phyloP scores from a whole-genome alignment of 2,888 invertebrate species.

The Oscheius myriophilus region DNA sequence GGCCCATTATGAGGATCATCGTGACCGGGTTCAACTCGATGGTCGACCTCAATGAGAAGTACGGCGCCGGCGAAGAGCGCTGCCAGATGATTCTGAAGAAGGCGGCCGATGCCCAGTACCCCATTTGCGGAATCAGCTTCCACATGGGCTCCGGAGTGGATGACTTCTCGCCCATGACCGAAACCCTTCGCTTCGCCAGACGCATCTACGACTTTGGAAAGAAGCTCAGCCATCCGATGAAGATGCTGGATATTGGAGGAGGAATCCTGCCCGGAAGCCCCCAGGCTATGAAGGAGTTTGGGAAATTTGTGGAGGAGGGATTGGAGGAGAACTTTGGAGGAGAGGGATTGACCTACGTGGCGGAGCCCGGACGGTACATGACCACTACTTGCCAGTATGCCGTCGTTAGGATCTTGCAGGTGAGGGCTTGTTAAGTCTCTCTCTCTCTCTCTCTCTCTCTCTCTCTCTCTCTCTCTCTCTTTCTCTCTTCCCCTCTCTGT shows the following conservation, averaged over 20 bases:
- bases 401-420: neutral
- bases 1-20: neutral
- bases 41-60: neutral
- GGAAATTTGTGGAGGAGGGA: neutral
- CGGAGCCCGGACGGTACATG: neutral
- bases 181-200: neutral
- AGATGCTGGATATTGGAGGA: neutral
- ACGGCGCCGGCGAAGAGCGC: neutral
- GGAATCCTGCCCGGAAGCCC: neutral
- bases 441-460: neutral
- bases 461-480: neutral
- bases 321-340: neutral
- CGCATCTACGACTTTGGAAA: neutral
- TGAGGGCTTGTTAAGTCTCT: neutral
- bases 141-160: slow-evolving; percentile 4
- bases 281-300: slow-evolving; percentile 1
- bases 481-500: neutral
- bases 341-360: neutral
- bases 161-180: neutral
- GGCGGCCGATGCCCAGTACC: neutral
- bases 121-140: neutral
- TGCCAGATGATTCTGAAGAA: neutral
- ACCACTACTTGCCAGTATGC: neutral
- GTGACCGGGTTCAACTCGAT: slow-evolving; percentile 2
- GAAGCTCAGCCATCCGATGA: neutral